phyloP scores from a whole-genome alignment of 2,113 vertebrate species.

The Pandion haliaetus region DNA sequence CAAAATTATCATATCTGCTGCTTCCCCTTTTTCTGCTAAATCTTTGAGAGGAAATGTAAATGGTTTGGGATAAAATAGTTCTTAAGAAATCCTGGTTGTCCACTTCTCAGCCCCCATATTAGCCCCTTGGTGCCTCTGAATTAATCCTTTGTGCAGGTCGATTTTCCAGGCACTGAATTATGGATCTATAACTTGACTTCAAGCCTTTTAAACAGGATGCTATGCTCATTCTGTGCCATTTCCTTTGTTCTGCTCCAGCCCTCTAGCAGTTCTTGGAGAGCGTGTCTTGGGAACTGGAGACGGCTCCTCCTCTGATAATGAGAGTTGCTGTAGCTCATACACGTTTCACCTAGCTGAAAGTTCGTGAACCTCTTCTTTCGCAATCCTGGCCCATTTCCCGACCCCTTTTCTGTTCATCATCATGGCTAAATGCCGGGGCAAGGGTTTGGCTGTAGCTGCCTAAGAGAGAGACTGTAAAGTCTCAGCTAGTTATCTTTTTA shows the following conservation, averaged over 20 bases:
- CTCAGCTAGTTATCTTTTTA: not conserved
- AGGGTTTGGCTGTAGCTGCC: not conserved
- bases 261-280: constrained; percentile 19
- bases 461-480: not conserved
- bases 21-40: not conserved
- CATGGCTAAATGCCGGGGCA: not conserved
- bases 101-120: accelerated
- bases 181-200: not conserved
- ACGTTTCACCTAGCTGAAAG: not conserved
- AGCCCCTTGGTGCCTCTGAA: not conserved
- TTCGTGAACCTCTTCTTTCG: constrained; percentile 14
- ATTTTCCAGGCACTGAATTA: not conserved
- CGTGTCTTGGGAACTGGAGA: not conserved
- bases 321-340: not conserved
- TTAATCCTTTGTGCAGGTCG: not conserved
- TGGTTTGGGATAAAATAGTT: not conserved
- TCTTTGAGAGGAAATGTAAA: not conserved
- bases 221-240: not conserved
- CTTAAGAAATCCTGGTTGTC: not conserved
- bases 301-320: not conserved
- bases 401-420: not conserved
- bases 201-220: not conserved
- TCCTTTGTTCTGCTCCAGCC: not conserved
- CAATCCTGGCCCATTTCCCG: constrained; percentile 18
- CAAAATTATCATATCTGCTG: not conserved